Percentiles rank a stretch among this genome's conserved stretches.
These are phyloP conservation scores for Nemotelus pantherinus DNA, from an alignment of 2,888 invertebrate genomes.

Conservation along the genomic window DNA sequence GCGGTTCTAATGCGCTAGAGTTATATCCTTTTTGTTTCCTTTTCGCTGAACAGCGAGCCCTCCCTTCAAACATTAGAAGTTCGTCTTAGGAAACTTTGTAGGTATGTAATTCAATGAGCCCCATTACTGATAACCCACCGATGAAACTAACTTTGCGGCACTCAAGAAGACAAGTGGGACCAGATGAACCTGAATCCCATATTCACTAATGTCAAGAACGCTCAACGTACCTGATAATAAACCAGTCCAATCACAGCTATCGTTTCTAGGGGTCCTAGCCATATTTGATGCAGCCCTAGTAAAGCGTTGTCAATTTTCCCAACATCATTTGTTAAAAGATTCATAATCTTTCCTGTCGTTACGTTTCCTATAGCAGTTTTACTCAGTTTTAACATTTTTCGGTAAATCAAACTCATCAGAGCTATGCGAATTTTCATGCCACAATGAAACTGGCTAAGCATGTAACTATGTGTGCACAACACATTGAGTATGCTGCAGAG, in stretches of 20 bases:
- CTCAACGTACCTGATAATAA: slow-evolving; percentile 8
- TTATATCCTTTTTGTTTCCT: too few relatives aligned
- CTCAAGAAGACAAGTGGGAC: too few relatives aligned
- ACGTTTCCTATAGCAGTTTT: slow-evolving; percentile 79
- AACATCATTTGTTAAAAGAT: slow-evolving; percentile 95
- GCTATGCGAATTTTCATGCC: slow-evolving; percentile 77
- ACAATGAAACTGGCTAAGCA: slow-evolving; percentile 76
- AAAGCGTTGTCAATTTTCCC: slow-evolving; percentile 73
- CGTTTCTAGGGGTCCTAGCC: slow-evolving; percentile 89
- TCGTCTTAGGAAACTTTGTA: too few relatives aligned
- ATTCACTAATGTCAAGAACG: too few relatives aligned
- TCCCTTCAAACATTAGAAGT: too few relatives aligned
- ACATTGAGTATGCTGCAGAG: slow-evolving; percentile 79
- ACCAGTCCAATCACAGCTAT: slow-evolving; percentile 64
- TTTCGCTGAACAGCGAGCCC: too few relatives aligned
- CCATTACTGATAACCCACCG: too few relatives aligned
- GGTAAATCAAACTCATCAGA: slow-evolving; percentile 75
- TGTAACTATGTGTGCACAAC: slow-evolving; percentile 85
- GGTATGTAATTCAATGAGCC: too few relatives aligned
- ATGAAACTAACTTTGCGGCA: too few relatives aligned
- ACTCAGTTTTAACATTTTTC: slow-evolving; percentile 74
- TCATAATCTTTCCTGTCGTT: slow-evolving; percentile 81
- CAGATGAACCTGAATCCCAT: too few relatives aligned
- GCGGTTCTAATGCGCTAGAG: too few relatives aligned
- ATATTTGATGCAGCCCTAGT: slow-evolving; percentile 88